Conservation (phyloP, 2,888 invertebrate genomes). For the Notodromas monacha region DNA sequence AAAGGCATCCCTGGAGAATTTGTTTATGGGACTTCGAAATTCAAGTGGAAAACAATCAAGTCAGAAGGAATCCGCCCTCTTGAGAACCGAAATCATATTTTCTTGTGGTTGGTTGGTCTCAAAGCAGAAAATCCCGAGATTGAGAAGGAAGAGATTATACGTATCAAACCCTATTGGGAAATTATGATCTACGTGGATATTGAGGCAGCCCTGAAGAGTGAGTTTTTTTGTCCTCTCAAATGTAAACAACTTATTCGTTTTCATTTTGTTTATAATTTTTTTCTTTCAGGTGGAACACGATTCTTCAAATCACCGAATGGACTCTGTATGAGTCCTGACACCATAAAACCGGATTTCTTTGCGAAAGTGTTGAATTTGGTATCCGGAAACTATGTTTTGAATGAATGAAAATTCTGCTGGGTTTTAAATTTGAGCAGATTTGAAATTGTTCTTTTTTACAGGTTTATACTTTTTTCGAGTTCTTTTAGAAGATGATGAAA, state of each 20-base stretch:
- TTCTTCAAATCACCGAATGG: slow-evolving; percentile 40
- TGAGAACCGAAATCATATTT: slow-evolving; percentile 42
- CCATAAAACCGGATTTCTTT: slow-evolving; percentile 31
- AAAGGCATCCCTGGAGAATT: slow-evolving; percentile 21
- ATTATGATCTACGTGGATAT: slow-evolving; percentile 33
- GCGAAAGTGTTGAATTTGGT: too few relatives aligned
- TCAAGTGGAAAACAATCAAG: slow-evolving; percentile 28
- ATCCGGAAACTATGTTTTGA: too few relatives aligned
- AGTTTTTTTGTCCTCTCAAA: slow-evolving; percentile 15
- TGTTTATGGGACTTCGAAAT: slow-evolving; percentile 39
- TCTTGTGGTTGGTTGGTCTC: too few relatives aligned
- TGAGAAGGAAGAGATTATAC: slow-evolving; percentile 24
- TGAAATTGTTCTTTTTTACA: too few relatives aligned
- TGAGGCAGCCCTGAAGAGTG: slow-evolving; percentile 24
- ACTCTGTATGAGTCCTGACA: slow-evolving; percentile 35
- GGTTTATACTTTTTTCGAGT: too few relatives aligned
- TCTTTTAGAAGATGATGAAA: too few relatives aligned
- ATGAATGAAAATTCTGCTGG: too few relatives aligned
- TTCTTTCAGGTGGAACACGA: slow-evolving; percentile 22
- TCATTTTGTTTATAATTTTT: slow-evolving; percentile 2
- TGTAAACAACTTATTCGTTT: slow-evolving; percentile 5
- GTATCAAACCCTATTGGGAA: slow-evolving; percentile 26
- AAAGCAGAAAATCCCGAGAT: slow-evolving; percentile 17
- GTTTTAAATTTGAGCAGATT: too few relatives aligned
- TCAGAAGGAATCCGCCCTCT: slow-evolving; percentile 29